These are phyloP conservation scores for Bungarus multicinctus DNA, from an alignment of 2,113 vertebrate species.

Conservation along the genomic window DNA sequence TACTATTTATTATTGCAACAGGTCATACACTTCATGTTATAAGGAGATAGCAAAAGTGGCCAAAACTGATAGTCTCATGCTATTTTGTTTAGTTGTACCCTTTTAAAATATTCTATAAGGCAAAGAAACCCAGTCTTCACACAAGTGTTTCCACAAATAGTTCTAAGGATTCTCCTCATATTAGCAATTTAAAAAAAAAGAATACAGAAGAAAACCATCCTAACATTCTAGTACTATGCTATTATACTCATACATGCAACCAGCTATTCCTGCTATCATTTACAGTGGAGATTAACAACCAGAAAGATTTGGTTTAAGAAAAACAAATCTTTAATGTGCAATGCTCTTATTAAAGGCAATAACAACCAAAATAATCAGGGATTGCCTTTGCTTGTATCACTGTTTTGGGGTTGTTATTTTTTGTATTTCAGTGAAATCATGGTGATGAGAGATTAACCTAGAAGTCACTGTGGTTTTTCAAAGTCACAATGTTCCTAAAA, in stretches of 20 bases:
- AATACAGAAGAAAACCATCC: neutral
- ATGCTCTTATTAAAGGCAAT: neutral
- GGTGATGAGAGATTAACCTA: neutral
- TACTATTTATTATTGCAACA: neutral
- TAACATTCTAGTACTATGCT: neutral
- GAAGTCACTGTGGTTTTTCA: neutral
- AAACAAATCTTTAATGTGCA: neutral
- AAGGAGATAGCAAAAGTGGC: neutral
- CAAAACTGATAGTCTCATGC: neutral
- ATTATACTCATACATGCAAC: neutral
- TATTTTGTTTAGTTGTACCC: neutral
- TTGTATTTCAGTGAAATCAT: neutral
- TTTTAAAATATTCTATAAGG: neutral
- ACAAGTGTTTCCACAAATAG: neutral
- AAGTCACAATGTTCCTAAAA: constrained; percentile 18
- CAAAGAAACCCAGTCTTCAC: neutral
- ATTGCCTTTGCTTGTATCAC: neutral
- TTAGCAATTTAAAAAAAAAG: neutral
- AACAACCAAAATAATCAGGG: neutral
- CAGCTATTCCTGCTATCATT: neutral
- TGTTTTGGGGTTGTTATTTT: too few species aligned
- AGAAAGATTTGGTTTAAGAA: neutral
- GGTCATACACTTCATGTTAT: neutral
- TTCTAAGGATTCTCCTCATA: neutral
- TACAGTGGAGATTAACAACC: neutral